phyloP scores from a whole-genome alignment of 2,888 invertebrate species.

The Drosophila engyochracea region DNA sequence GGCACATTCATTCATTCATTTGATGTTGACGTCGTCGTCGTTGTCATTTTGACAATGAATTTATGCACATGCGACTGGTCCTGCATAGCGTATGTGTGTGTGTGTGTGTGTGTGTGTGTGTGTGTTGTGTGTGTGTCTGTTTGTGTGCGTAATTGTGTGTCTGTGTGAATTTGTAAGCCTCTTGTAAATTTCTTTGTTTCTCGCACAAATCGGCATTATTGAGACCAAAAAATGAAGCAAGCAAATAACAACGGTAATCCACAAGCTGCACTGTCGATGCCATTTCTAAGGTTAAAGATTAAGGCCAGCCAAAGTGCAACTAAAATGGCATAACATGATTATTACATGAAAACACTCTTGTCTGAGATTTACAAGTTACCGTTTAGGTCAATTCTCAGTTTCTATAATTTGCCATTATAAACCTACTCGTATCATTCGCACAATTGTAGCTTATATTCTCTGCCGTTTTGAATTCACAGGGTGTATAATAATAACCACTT shows the following conservation, averaged over 20 bases:
- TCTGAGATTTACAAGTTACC: background rate
- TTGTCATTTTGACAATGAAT: slow-evolving; percentile 70
- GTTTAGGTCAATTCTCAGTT: background rate
- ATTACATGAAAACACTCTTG: background rate
- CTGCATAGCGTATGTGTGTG: background rate
- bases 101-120: background rate
- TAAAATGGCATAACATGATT: background rate
- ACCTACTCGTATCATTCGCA: background rate
- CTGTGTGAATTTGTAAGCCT: slow-evolving; percentile 21
- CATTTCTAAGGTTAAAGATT: slow-evolving; percentile 30
- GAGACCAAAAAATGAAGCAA: slow-evolving; percentile 35
- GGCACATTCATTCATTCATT: slow-evolving; percentile 73
- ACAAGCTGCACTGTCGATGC: slow-evolving; percentile 60
- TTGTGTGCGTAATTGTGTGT: slow-evolving; percentile 4
- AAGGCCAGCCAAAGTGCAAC: background rate
- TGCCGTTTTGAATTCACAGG: background rate
- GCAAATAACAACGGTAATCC: slow-evolving; percentile 44
- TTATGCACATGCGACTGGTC: slow-evolving; percentile 61
- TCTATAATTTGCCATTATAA: background rate
- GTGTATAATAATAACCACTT: slow-evolving; percentile 29
- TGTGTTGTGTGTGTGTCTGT: slow-evolving; percentile 4
- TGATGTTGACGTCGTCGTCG: slow-evolving; percentile 64
- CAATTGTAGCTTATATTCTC: background rate
- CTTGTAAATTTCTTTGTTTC: slow-evolving; percentile 69
- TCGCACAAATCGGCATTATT: slow-evolving; percentile 26